Base-by-base conservation (phyloP, 2,113 vertebrate genomes). In the Nanorana parkeri region DNA sequence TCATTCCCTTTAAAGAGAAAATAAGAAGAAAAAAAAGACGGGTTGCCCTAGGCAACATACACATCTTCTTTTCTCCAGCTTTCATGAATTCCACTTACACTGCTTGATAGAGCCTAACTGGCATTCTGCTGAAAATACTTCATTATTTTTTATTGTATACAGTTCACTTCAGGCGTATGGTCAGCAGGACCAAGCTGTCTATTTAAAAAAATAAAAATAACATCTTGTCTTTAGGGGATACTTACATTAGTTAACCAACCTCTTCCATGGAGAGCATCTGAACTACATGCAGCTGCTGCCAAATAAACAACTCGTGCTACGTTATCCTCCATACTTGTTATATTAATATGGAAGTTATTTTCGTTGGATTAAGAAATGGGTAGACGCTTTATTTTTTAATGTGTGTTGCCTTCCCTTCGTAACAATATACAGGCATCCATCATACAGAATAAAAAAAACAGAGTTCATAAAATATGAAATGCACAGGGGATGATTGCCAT, bases 131-230 rank as follows among this genome's bases (percentile, higher is more conserved):
- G 17, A 15, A 29, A 65, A 54, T 3, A 29, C 64, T 63, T 65
- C 75, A 65, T 77, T 77, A 65, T 61, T 72, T 32, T 47, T 24
- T 23, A 63, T 32, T 80, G 54, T 71, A 69, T 28, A 36, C 58
- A 61, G 52, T 36, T 28, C 58, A 26, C 78, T 68, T 72, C 56
- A 61, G 55, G 78, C 78, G 51, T 80, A 78, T 63, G 78, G 67
- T 63, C 78, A 72, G 55, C 78, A 72, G 55, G n/a, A 71, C 41
- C 8, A 28, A 71, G 36, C 17, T 28, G 21, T 80, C 78, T 72
- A 71, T 80, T 71, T 71, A 63, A 64, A 56, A 36, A 28, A 36
- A 60, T 66, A 71, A 17, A 80, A 80, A 80, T 71, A 71, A 61
- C 55, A 72, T 51, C 32, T 29, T 60, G 52, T 36, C 78, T 80